Evolutionary conservation across 2,888 invertebrate species (phyloP).

Genomic region (Amphipyra berbera): DNA sequence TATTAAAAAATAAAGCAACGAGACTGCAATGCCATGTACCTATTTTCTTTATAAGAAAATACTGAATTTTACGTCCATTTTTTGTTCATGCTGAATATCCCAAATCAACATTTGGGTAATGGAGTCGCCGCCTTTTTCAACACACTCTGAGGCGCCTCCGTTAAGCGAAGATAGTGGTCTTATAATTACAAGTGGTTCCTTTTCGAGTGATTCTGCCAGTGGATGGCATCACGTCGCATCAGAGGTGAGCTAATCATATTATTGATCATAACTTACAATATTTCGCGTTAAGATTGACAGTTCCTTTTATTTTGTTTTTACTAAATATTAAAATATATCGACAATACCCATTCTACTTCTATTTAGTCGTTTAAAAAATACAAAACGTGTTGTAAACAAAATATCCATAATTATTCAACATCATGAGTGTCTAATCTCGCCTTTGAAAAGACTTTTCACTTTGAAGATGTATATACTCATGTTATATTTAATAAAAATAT

Average conservation of each 20-base stretch:
- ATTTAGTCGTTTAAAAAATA: too few relatives aligned
- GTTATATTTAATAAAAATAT: too few relatives aligned
- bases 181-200: slow-evolving; percentile 92
- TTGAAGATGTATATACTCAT: too few relatives aligned
- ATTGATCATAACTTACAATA: slow-evolving; percentile 6
- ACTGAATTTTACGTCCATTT: slow-evolving; percentile 63
- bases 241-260: slow-evolving; percentile 87
- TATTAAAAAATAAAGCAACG: too few relatives aligned
- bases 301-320: neutral
- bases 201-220: slow-evolving; percentile 93
- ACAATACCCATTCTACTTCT: too few relatives aligned
- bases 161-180: slow-evolving; percentile 94
- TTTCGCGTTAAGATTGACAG: neutral
- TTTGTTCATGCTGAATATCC: slow-evolving; percentile 67
- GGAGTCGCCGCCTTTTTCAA: slow-evolving; percentile 94
- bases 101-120: slow-evolving; percentile 81
- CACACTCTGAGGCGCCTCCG: slow-evolving; percentile 93
- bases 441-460: too few relatives aligned
- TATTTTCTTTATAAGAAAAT: slow-evolving; percentile 65
- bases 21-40: slow-evolving; percentile 24
- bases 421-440: too few relatives aligned
- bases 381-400: too few relatives aligned
- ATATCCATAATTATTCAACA: too few relatives aligned
- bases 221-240: slow-evolving; percentile 92
- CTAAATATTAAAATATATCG: too few relatives aligned